Percentiles rank a stretch among this genome's conserved stretches.
These are phyloP conservation scores for Chrysomallon squamiferum DNA, from an alignment of 1,140 invertebrate species.

Conservation along the genomic window DNA sequence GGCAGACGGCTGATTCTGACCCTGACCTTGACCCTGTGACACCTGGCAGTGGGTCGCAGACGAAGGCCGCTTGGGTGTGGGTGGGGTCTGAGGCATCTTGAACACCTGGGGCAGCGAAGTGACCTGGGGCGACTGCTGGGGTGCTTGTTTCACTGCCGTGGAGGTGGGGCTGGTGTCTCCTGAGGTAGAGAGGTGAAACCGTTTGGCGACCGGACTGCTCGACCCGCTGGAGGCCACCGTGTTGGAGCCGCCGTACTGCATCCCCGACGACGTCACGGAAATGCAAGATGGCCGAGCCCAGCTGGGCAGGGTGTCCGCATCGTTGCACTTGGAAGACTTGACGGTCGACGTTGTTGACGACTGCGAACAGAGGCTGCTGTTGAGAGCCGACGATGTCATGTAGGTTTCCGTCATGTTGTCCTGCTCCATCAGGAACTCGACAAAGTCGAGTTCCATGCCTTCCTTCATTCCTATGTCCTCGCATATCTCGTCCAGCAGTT, in stretches of 20 bases:
- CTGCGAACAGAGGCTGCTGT: constrained; percentile 4
- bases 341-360: constrained; percentile 11
- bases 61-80: constrained; percentile 36
- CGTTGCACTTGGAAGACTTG: constrained; percentile 10
- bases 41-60: constrained; percentile 37
- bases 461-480: constrained; percentile 63
- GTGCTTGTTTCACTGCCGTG: constrained; percentile 42
- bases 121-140: constrained; percentile 3
- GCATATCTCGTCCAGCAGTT: constrained; percentile 62
- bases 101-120: constrained; percentile 29
- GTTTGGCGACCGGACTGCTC: constrained; percentile 51
- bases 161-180: constrained; percentile 40
- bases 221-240: constrained; percentile 38
- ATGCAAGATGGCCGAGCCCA: constrained; percentile 19
- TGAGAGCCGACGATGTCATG: constrained; percentile 44
- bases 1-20: neutral
- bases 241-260: constrained; percentile 10
- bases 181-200: constrained; percentile 49
- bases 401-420: constrained; percentile 46
- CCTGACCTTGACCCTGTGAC: constrained; percentile 9
- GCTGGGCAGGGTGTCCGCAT: neutral
- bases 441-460: constrained; percentile 62
- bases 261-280: constrained; percentile 14
- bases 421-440: constrained; percentile 60
- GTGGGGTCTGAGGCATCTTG: constrained; percentile 52